Evolutionary conservation across 2,113 vertebrate species (phyloP), one percentile per base, ranked within the genome.

Genomic region (Etheostoma cragini): DNA sequence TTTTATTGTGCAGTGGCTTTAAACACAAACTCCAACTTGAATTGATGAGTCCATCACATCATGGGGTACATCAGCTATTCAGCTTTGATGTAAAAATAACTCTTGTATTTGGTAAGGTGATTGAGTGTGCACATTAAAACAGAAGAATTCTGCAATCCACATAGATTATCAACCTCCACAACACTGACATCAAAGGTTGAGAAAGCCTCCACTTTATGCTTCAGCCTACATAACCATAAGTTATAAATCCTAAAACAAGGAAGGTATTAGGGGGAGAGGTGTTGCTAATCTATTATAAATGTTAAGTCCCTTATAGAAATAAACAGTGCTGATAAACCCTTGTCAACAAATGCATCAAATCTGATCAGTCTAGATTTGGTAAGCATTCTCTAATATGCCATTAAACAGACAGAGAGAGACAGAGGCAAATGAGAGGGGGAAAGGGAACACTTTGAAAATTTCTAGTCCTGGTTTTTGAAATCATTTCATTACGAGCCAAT

Each of bases 201-300:
- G 65, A 83, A 83, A 72, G 80, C 61, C 80, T 88, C 38, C 69
- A 80, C 72, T 83, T 83, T 63, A 63, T 67, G 74, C 72, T 26
- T 74, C 84, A 83, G 84, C 85, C 64, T 74, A 78, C 77, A 58
- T 73, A 84, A 38, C 47, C 38, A 3, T 80, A 83, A 86, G 74
- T 89, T 86, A 85, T 75, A 92, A 90, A 92, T 92, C 90, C 89
- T 84, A 35, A 91, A 90, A 93, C 92, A 91, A 91, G 81, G 72
- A 60, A 64, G 66, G 91, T 72, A 87, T 93, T 88, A 90, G 30
- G 65, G 57, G 54, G 56, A 72, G 83, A 89, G 83, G 69, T 85
- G 86, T 82, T 80, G 35, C 66, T 35, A 22, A 16, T 47, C 52
- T 72, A 63, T 87, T 82, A 61, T 85, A 75, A 63, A 73, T 83